Percentiles rank a stretch among this genome's conserved stretches.
Conservation (phyloP, 2,797 vertebrate genomes). For the Labeo calbasu region DNA sequence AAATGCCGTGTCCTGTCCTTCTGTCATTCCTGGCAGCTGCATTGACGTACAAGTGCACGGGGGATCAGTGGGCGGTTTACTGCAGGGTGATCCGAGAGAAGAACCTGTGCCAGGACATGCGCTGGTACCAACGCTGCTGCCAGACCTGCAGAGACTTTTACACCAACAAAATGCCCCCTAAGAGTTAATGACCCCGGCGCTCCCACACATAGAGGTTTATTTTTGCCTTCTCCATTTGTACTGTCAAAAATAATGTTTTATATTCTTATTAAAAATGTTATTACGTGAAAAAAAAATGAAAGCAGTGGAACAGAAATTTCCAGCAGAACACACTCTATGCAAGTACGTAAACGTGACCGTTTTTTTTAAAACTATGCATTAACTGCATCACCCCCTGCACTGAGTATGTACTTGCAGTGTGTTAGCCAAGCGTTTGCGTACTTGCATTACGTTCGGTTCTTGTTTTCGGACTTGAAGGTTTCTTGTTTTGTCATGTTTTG, state of each 20-base stretch:
- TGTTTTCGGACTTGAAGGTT: constrained; percentile 73
- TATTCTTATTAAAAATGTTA: constrained; percentile 59
- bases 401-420: constrained; percentile 6
- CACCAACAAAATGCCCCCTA: constrained; percentile 86
- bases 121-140: constrained; percentile 98
- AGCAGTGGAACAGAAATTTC: constrained; percentile 54
- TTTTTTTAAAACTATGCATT: background rate
- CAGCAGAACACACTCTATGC: constrained; percentile 59
- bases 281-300: constrained; percentile 54
- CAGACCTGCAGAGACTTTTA: constrained; percentile 98
- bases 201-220: constrained; percentile 43
- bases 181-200: constrained; percentile 75
- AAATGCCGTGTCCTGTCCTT: constrained; percentile 26
- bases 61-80: constrained; percentile 97
- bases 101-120: constrained; percentile 95
- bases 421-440: background rate
- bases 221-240: constrained; percentile 66
- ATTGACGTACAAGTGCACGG: constrained; percentile 92
- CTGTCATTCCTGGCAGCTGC: constrained; percentile 78
- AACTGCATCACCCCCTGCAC: background rate
- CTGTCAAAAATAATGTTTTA: constrained; percentile 59
- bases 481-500: constrained; percentile 66
- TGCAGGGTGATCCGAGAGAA: constrained; percentile 93
- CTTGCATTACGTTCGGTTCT: constrained; percentile 15
- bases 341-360: background rate